A percentile compares a stretch with the other conserved stretches of the same genome.
Evolutionary conservation across 1,140 invertebrate species (phyloP).

Genomic region (Phymorhynchus buccinoides): DNA sequence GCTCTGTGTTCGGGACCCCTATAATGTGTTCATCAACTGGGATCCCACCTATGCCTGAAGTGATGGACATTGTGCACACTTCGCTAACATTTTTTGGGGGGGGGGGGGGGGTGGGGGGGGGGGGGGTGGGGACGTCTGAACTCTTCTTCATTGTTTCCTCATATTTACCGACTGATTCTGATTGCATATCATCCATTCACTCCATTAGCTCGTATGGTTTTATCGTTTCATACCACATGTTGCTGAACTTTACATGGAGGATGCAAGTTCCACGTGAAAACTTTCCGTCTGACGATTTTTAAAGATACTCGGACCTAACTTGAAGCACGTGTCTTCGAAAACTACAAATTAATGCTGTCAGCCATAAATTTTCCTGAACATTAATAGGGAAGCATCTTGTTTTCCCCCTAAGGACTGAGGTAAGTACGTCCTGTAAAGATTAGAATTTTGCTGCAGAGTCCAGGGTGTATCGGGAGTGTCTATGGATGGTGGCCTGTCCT

Average conservation of each 20-base stretch:
- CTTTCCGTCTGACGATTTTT: constrained; percentile 39
- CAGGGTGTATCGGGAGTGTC: constrained; percentile 33
- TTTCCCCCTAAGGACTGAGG: constrained; percentile 38
- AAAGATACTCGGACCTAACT: background rate
- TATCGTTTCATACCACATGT: background rate
- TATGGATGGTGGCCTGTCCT: constrained; percentile 50
- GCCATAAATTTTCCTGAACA: constrained; percentile 26
- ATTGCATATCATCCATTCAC: background rate
- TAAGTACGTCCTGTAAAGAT: constrained; percentile 55
- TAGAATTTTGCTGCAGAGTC: constrained; percentile 45
- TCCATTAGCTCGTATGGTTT: constrained; percentile 30
- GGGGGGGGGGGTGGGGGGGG: too few relatives aligned
- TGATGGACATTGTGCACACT: background rate
- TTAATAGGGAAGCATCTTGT: constrained; percentile 22
- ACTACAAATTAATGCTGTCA: constrained; percentile 51
- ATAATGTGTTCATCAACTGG: constrained; percentile 19
- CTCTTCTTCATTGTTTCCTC: constrained; percentile 20
- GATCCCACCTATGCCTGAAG: background rate
- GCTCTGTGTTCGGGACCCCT: too few relatives aligned
- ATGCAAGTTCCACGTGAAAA: constrained; percentile 26
- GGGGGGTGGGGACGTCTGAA: too few relatives aligned
- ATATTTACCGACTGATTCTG: background rate
- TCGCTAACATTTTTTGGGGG: constrained; percentile 13
- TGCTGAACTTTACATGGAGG: constrained; percentile 4
- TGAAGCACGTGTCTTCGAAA: constrained; percentile 38